Evolutionary conservation across 2,888 invertebrate species (phyloP).

Genomic region (Morpho achilles): DNA sequence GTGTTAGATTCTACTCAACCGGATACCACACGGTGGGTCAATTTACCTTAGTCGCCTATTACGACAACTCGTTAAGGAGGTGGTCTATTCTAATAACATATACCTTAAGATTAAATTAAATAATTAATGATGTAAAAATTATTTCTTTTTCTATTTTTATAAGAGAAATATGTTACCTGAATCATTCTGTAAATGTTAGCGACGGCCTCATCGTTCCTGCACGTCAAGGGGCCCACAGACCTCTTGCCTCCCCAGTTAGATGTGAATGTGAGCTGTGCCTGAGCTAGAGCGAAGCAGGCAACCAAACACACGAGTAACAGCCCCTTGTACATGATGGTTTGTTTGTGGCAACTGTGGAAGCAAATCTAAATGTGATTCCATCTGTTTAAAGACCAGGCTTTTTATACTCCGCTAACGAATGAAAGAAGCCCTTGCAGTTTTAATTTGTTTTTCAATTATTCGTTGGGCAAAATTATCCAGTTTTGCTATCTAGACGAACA

Average conservation of each 20-base stretch:
- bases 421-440: constrained; percentile 41
- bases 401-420: constrained; percentile 38
- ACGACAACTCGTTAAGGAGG: no score
- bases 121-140: no score
- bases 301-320: constrained; percentile 43
- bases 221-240: constrained; percentile 43
- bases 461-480: constrained; percentile 17
- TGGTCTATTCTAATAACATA: no score
- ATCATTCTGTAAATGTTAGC: constrained; percentile 57
- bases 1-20: no score
- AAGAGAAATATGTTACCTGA: constrained; percentile 42
- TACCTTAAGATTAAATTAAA: no score
- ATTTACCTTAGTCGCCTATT: no score
- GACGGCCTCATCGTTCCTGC: constrained; percentile 57
- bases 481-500: neutral
- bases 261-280: constrained; percentile 78
- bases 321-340: constrained; percentile 45
- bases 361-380: constrained; percentile 10
- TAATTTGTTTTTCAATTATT: constrained; percentile 31
- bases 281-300: constrained; percentile 46
- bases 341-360: constrained; percentile 4
- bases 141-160: no score
- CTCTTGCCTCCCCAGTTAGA: constrained; percentile 77
- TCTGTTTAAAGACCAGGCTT: constrained; percentile 16
- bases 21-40: no score